Percentiles rank a stretch among this genome's conserved stretches.
phyloP scores from a whole-genome alignment of 2,888 invertebrate species.

The Encarsia formosa region DNA sequence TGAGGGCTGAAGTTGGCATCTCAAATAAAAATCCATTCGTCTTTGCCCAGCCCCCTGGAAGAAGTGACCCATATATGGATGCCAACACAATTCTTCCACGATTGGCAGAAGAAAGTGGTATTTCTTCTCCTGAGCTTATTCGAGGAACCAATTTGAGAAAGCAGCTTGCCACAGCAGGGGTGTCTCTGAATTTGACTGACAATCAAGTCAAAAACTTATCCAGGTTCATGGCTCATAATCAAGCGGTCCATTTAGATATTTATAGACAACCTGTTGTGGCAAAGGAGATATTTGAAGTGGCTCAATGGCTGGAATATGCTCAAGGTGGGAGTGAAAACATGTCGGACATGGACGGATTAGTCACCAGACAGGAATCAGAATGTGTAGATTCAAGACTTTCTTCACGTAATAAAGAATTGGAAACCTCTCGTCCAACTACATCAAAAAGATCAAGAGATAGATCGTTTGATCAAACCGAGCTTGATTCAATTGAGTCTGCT shows the following conservation, averaged over 20 bases:
- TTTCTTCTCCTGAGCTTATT: not conserved
- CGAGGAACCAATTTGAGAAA: not conserved
- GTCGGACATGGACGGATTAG: too few relatives aligned
- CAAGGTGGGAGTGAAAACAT: too few relatives aligned
- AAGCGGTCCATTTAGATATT: not conserved
- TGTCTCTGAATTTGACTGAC: not conserved
- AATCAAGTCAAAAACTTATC: not conserved
- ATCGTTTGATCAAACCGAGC: too few relatives aligned
- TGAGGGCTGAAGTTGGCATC: not conserved
- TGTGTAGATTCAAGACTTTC: too few relatives aligned
- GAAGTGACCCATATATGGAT: not conserved
- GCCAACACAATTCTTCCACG: not conserved
- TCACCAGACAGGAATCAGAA: too few relatives aligned
- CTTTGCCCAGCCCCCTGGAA: not conserved
- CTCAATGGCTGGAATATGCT: not conserved
- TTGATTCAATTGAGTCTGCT: too few relatives aligned
- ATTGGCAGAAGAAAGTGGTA: not conserved
- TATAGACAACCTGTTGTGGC: not conserved
- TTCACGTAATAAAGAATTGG: too few relatives aligned
- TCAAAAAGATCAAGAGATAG: too few relatives aligned
- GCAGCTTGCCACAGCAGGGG: not conserved
- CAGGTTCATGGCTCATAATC: not conserved
- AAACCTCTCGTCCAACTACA: too few relatives aligned
- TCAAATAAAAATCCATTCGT: not conserved
- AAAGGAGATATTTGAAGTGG: not conserved